Conservation (phyloP, 2,888 invertebrate species). For the Sarcophaga rosellei region DNA sequence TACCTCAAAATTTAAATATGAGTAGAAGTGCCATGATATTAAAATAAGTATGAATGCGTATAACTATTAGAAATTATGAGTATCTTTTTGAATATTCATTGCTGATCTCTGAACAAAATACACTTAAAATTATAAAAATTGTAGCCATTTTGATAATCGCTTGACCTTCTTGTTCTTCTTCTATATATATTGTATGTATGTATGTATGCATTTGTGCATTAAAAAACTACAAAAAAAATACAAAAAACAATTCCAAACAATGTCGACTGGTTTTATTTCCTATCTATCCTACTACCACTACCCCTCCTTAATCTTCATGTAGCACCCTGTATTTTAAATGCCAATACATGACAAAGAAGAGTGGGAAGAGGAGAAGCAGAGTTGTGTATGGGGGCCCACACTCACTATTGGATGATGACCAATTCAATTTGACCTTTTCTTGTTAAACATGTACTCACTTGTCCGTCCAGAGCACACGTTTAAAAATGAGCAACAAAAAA, state of each 20-base stretch:
- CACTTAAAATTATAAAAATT: constrained; percentile 54
- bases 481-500: constrained; percentile 23
- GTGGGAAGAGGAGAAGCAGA: constrained; percentile 27
- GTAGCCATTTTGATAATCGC: constrained; percentile 52
- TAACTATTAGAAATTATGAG: too few relatives aligned
- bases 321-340: constrained; percentile 12
- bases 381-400: background rate
- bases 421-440: constrained; percentile 55
- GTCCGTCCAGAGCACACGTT: background rate
- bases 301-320: too few relatives aligned
- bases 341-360: constrained; percentile 26
- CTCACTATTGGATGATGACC: constrained; percentile 49
- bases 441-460: constrained; percentile 19
- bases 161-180: constrained; percentile 44
- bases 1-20: too few relatives aligned
- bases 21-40: too few relatives aligned
- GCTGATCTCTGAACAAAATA: background rate
- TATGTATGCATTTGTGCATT: constrained; percentile 34
- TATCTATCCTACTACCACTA: background rate
- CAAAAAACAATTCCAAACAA: constrained; percentile 39
- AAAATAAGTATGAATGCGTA: too few relatives aligned
- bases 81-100: too few relatives aligned
- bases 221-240: constrained; percentile 8
- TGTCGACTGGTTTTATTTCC: constrained; percentile 54
- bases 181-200: constrained; percentile 4